These are phyloP conservation scores for Sebastes itinus DNA, from an alignment of 2,797 vertebrate species.

Conservation along the genomic window DNA sequence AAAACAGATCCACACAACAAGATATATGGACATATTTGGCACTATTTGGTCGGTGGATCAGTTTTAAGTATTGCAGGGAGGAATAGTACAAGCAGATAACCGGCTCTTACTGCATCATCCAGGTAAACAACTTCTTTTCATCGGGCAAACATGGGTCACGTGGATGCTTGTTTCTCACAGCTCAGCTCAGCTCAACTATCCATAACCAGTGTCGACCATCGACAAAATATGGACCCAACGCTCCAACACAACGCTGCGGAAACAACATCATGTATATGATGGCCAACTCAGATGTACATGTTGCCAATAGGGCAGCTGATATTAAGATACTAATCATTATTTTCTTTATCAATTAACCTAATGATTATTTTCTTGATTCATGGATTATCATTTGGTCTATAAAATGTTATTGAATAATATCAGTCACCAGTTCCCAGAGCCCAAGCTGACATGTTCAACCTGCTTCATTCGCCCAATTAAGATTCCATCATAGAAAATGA, in stretches of 20 bases:
- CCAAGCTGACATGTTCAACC: background rate
- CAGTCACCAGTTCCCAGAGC: background rate
- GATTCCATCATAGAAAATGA: background rate
- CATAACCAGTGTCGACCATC: background rate
- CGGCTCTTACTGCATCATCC: background rate
- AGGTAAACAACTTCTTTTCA: background rate
- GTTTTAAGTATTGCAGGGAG: background rate
- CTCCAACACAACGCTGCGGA: background rate
- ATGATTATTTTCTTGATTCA: background rate
- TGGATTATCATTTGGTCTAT: background rate
- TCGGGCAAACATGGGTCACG: background rate
- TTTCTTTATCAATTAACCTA: background rate
- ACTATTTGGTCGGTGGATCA: rapidly evolving
- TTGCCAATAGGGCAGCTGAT: background rate
- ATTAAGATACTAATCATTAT: background rate
- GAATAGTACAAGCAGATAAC: background rate
- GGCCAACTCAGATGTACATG: background rate
- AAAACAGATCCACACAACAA: background rate
- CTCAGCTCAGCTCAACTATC: background rate
- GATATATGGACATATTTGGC: background rate
- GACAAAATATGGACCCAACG: background rate
- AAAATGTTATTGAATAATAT: background rate
- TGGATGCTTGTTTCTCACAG: background rate
- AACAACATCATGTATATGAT: background rate
- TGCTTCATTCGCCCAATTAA: background rate